These are phyloP conservation scores for Cheilosia impressa DNA, from an alignment of 2,888 invertebrate genomes.

Conservation along the genomic window DNA sequence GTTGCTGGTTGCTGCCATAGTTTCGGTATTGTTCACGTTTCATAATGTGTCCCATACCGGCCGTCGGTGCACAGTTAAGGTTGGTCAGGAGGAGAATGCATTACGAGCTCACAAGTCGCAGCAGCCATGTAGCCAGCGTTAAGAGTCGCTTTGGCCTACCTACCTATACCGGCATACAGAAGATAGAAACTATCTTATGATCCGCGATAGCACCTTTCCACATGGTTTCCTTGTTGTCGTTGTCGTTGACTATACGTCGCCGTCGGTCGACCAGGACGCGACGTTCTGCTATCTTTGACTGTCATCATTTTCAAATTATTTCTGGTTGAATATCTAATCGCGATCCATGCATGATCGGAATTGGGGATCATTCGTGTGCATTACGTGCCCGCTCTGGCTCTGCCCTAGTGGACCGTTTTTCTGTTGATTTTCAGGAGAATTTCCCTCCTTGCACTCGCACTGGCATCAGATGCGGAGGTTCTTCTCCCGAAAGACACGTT, in stretches of 20 bases:
- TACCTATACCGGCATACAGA: conserved; percentile 51
- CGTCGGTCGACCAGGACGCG: conserved; percentile 52
- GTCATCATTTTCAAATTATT: conserved; percentile 85
- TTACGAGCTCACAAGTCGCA: conserved; percentile 55
- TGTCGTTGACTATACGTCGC: too few relatives aligned
- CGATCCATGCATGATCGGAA: conserved; percentile 83
- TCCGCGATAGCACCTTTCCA: conserved; percentile 67
- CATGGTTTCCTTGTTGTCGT: conserved; percentile 50
- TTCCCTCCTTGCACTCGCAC: conserved; percentile 21
- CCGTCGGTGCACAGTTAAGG: conserved; percentile 44
- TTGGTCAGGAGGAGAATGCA: conserved; percentile 55
- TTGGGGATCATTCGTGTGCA: conserved; percentile 75
- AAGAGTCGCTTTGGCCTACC: conserved; percentile 3
- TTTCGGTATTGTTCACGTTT: conserved; percentile 75
- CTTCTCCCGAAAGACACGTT: conserved; percentile 52
- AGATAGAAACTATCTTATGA: conserved; percentile 71
- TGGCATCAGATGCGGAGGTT: conserved; percentile 1
- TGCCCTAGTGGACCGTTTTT: conserved; percentile 58
- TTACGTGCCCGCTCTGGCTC: conserved; percentile 54
- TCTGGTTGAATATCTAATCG: conserved; percentile 84
- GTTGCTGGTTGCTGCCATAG: conserved; percentile 58
- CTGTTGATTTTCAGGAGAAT: conserved; percentile 67
- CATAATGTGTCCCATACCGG: conserved; percentile 66
- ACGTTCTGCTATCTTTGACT: conserved; percentile 82
- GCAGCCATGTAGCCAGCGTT: conserved; percentile 18